Base-by-base conservation (phyloP, 2,113 vertebrate species). In the Ovis canadensis region DNA sequence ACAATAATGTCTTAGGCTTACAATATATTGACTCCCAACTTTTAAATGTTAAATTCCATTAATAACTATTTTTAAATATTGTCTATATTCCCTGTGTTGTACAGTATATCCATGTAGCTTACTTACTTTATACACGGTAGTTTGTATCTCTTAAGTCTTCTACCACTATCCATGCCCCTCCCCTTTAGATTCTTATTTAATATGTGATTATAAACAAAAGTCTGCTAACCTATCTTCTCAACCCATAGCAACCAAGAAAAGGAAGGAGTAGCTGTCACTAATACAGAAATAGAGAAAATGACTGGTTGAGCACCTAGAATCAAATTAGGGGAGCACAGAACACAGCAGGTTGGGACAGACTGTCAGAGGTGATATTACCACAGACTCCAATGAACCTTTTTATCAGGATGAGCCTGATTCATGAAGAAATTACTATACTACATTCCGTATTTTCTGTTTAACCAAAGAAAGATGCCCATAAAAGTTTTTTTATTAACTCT, bases 201-300 rank as follows among this genome's bases (percentile, higher is more conserved):
- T 52, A 86, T 74, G 55, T 64, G 84, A 88, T 57, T 62, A 95
- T 80, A 81, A 97, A 96, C 23, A 95, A 97, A 96, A 92, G 52
- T 59, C 52, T 88, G 33, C 64, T 96, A 81, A 82, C 12, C 8
- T 92, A 77, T 92, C 29, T 89, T 89, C 17, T 86, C 33, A 93
- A 91, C 57, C 62, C 45, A 94, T 15, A 88, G 29, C 27, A 94
- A 96, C 94, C 5, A 45, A 93, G n/a, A 93, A 80, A 95, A 36
- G 33, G 27, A 74, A 87, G 84, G 27, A 95, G 43, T 13, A 80
- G 55, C 40, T 60, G 80, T 54, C 89, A 82, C 14, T 52, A 62
- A 52, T 16, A 80, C 2, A 71, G 10, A 54, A 89, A 59, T 1
- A 96, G 15, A 96, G 15, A 81, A 95, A 91, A 91, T 57, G 89